phyloP scores from a whole-genome alignment of 2,888 invertebrate species.

The Cloeon dipterum region DNA sequence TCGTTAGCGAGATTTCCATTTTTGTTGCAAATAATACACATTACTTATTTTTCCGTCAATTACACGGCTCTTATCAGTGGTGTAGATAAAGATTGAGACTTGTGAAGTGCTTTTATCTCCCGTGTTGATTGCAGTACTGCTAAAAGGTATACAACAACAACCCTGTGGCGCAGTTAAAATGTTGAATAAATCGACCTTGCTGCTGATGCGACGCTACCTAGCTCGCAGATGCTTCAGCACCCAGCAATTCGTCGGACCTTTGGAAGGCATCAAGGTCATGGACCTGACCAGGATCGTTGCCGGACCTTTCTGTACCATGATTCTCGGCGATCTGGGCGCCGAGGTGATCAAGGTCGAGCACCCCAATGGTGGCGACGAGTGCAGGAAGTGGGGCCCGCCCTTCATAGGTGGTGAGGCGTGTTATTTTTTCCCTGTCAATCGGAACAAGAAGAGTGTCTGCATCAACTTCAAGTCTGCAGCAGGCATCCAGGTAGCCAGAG shows the following conservation, averaged over 20 bases:
- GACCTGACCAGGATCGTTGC: constrained; percentile 76
- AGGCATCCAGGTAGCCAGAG: constrained; percentile 38
- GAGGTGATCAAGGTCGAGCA: constrained; percentile 82
- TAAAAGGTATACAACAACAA: too few species aligned
- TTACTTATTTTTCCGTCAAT: too few species aligned
- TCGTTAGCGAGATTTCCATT: too few species aligned
- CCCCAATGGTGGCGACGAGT: constrained; percentile 63
- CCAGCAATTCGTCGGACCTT: constrained; percentile 14
- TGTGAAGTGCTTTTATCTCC: too few species aligned
- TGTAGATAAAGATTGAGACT: too few species aligned
- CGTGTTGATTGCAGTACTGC: too few species aligned
- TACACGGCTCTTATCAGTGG: too few species aligned
- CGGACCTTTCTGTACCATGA: constrained; percentile 87
- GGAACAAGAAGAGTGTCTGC: constrained; percentile 85
- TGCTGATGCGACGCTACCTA: too few species aligned
- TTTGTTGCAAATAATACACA: too few species aligned
- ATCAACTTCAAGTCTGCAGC: constrained; percentile 51
- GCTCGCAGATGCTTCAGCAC: too few species aligned
- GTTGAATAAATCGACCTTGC: too few species aligned
- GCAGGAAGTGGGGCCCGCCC: constrained; percentile 85
- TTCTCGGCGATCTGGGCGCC: constrained; percentile 78
- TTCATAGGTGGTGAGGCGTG: constrained; percentile 43
- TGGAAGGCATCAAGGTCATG: constrained; percentile 45
- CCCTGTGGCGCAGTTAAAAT: too few species aligned
- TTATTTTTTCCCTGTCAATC: constrained; percentile 73